phyloP scores from a whole-genome alignment of 2,888 invertebrate genomes.

The Emmelina monodactyla region DNA sequence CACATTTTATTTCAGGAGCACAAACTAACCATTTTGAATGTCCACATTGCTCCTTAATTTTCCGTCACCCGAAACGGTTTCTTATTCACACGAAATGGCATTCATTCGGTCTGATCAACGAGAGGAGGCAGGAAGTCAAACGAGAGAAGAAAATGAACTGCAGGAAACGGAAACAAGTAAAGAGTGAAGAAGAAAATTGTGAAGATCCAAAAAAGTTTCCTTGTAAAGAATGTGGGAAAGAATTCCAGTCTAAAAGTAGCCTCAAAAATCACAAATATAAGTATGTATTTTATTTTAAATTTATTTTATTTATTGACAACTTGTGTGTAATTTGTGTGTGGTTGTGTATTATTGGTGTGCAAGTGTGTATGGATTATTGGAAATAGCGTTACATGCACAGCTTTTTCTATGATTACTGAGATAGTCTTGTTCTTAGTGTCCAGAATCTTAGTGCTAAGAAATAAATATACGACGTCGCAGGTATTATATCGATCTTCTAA shows the following conservation, averaged over 20 bases:
- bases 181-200: conserved; percentile 14
- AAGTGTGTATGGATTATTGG: no score
- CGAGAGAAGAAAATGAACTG: conserved; percentile 26
- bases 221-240: conserved; percentile 45
- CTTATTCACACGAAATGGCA: conserved; percentile 56
- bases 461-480: no score
- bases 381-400: no score
- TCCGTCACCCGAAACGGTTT: conserved; percentile 44
- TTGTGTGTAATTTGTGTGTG: no score
- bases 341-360: no score
- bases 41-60: conserved; percentile 33
- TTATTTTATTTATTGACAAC: no score
- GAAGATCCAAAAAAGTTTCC: no score
- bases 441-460: no score
- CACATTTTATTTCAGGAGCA: conserved; percentile 22
- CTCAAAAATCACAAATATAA: conserved; percentile 28
- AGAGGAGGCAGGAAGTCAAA: conserved; percentile 27
- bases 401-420: no score
- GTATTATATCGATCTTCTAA: no score
- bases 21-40: conserved; percentile 33
- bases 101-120: conserved; percentile 35
- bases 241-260: conserved; percentile 32
- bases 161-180: conserved; percentile 14
- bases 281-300: not conserved
- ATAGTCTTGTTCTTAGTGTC: no score